A percentile compares a stretch with the other conserved stretches of the same genome.
phyloP scores from a whole-genome alignment of 2,113 vertebrate genomes.

The Empidonax alnorum region DNA sequence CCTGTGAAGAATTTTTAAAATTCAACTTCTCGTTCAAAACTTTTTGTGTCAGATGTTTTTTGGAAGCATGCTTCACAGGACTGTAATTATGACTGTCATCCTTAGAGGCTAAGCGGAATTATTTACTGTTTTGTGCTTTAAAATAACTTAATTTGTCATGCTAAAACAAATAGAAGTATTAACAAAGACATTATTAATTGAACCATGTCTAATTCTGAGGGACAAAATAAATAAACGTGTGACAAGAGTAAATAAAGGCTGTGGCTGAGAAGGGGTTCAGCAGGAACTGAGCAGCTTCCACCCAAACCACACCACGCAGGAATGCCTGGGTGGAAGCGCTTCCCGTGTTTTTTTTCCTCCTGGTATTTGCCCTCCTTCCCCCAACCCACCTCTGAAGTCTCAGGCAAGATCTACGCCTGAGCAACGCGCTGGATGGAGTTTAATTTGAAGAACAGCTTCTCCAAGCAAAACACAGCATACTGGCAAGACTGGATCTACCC shows the following conservation, averaged over 20 bases:
- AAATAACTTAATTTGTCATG: background rate
- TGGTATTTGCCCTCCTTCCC: background rate
- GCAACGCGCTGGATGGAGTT: background rate
- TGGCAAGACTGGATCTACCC: background rate
- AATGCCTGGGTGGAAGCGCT: background rate
- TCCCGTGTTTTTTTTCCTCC: background rate
- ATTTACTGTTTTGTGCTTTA: background rate
- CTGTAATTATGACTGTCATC: background rate
- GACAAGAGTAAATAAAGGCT: background rate
- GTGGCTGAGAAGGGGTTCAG: background rate
- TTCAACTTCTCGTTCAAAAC: background rate
- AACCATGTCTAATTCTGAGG: background rate
- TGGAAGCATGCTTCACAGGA: background rate
- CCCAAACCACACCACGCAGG: background rate
- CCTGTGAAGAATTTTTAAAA: background rate
- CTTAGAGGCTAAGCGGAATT: background rate
- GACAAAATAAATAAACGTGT: background rate
- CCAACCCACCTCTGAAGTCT: background rate
- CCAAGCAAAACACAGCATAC: conserved; percentile 14
- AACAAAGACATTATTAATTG: background rate
- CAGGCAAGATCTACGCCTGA: background rate
- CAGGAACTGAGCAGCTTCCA: background rate
- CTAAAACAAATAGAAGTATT: background rate
- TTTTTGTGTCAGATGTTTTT: background rate
- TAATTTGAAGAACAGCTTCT: background rate